These are phyloP conservation scores for Macrostomum cliftonense DNA, from an alignment of 2,888 invertebrate species.

Conservation along the genomic window DNA sequence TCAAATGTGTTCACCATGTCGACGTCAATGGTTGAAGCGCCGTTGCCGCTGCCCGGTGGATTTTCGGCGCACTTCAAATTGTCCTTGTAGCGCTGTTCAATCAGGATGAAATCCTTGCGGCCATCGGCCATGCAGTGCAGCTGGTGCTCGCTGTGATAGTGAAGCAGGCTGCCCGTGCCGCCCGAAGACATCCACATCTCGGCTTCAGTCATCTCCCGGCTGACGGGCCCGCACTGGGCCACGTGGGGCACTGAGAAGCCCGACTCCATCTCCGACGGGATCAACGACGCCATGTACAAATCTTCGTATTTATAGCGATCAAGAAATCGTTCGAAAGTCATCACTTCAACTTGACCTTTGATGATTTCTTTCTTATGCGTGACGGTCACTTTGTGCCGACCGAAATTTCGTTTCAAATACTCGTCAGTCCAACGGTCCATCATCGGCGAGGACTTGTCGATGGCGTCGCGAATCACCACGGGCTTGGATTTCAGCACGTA, in stretches of 20 bases:
- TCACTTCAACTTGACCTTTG: slow-evolving; percentile 13
- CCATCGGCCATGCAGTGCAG: slow-evolving; percentile 35
- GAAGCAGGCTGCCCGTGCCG: slow-evolving; percentile 28
- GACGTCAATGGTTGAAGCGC: slow-evolving; percentile 28
- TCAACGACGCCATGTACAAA: slow-evolving; percentile 26
- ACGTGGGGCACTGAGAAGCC: slow-evolving; percentile 18
- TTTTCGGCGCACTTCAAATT: slow-evolving; percentile 18
- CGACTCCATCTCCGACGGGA: slow-evolving; percentile 23
- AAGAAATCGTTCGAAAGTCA: slow-evolving; percentile 28
- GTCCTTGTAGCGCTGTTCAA: slow-evolving; percentile 21
- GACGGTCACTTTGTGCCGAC: slow-evolving; percentile 19
- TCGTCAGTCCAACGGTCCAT: slow-evolving; percentile 25
- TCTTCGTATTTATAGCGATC: slow-evolving; percentile 30
- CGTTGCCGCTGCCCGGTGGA: slow-evolving; percentile 17
- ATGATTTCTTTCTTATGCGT: slow-evolving; percentile 17
- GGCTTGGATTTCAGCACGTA: slow-evolving; percentile 21
- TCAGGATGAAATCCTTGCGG: slow-evolving; percentile 34
- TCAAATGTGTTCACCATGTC: slow-evolving; percentile 32
- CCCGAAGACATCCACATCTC: slow-evolving; percentile 36
- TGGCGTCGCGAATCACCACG: slow-evolving; percentile 21
- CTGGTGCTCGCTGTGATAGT: slow-evolving; percentile 33
- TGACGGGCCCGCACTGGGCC: slow-evolving; percentile 25
- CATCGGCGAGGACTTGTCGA: slow-evolving; percentile 19
- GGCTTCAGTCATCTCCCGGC: slow-evolving; percentile 23
- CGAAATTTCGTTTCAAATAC: slow-evolving; percentile 25